Evolutionary conservation across 2,888 invertebrate genomes (phyloP).

Genomic region (Mythimna pallens): DNA sequence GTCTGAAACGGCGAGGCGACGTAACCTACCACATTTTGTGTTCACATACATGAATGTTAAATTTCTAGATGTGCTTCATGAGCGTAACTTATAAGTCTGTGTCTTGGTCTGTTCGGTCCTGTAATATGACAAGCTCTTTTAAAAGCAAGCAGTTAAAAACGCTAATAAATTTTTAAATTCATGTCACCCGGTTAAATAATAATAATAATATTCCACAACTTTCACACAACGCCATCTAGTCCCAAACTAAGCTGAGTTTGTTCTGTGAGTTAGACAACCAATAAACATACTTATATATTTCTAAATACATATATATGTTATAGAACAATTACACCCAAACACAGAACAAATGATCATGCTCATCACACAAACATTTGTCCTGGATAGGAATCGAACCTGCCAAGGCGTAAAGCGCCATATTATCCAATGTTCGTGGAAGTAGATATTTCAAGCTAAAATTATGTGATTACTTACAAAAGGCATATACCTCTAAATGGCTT

Average conservation of each 20-base stretch:
- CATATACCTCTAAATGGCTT: too few relatives aligned
- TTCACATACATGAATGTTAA: constrained; percentile 68
- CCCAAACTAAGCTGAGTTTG: too few relatives aligned
- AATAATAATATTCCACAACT: background rate
- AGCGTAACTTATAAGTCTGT: constrained; percentile 5
- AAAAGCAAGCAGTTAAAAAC: background rate
- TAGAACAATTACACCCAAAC: too few relatives aligned
- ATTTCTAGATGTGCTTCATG: constrained; percentile 48
- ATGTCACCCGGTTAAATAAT: background rate
- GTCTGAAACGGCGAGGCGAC: constrained; percentile 79
- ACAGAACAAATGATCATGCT: too few relatives aligned
- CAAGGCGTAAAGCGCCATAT: background rate
- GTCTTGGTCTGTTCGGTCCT: background rate
- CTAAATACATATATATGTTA: too few relatives aligned
- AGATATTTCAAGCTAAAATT: too few relatives aligned
- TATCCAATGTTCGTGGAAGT: background rate
- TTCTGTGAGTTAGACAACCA: too few relatives aligned
- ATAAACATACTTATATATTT: too few relatives aligned
- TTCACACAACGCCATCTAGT: too few relatives aligned
- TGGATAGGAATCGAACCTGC: too few relatives aligned
- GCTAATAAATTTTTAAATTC: background rate
- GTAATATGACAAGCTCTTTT: background rate
- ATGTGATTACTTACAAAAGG: too few relatives aligned
- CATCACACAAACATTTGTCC: too few relatives aligned
- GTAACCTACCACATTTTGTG: constrained; percentile 79